Conservation (phyloP, 2,797 vertebrate genomes). For the Ambastaia sidthimunki region DNA sequence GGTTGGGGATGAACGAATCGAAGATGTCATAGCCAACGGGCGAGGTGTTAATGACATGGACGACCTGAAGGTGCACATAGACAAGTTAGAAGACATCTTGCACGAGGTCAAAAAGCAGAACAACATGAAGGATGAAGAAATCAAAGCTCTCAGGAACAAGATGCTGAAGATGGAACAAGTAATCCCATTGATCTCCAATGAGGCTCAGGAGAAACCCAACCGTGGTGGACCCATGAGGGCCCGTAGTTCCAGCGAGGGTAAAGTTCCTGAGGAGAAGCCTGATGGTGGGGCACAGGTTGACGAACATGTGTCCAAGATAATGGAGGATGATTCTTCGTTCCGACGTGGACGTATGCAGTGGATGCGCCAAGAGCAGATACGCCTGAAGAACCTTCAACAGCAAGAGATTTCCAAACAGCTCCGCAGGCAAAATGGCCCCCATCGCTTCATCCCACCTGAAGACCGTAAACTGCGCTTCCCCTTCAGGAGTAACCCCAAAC, state of each 20-base stretch:
- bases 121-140: conserved; percentile 98
- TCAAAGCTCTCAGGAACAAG: conserved; percentile 91
- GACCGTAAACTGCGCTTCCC: conserved; percentile 97
- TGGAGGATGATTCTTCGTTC: conserved; percentile 84
- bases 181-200: conserved; percentile 87
- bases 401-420: conserved; percentile 97
- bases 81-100: conserved; percentile 96
- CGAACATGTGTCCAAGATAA: conserved; percentile 75
- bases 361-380: conserved; percentile 95
- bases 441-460: conserved; percentile 96
- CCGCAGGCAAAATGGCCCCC: conserved; percentile 88
- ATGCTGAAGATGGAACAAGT: conserved; percentile 99
- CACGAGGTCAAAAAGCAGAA: conserved; percentile 99
- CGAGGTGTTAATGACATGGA: conserved; percentile 86
- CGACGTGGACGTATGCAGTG: conserved; percentile 86
- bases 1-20: conserved; percentile 93
- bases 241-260: conserved; percentile 66
- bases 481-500: conserved; percentile 97
- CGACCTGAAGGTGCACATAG: conserved; percentile 95
- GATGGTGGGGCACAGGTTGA: conserved; percentile 71
- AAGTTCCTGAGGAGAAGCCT: conserved; percentile 66
- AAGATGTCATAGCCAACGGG: conserved; percentile 85
- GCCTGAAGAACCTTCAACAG: conserved; percentile 94
- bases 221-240: conserved; percentile 43
- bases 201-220: conserved; percentile 37